Percentiles rank a stretch among this genome's conserved stretches.
Conservation (phyloP, 2,113 vertebrate genomes). For the Psittacara wagleri region DNA sequence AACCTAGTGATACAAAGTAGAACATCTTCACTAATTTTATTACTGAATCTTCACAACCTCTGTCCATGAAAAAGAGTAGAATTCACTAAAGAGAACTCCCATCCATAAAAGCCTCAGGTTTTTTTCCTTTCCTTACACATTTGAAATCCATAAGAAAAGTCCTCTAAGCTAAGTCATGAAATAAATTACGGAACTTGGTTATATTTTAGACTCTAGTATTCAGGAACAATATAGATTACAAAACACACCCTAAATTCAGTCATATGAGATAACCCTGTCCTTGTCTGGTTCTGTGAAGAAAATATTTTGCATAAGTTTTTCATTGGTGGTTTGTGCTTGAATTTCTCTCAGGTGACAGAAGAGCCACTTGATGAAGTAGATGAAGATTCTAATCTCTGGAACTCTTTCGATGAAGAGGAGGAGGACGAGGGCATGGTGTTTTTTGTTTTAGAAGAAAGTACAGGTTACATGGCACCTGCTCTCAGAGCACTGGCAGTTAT, state of each 20-base stretch:
- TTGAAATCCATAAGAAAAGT: neutral
- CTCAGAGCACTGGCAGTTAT: conserved; percentile 88
- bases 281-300: neutral
- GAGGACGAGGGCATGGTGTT: conserved; percentile 87
- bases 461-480: conserved; percentile 95
- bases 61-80: neutral
- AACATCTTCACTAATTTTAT: neutral
- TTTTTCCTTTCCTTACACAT: neutral
- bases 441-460: conserved; percentile 96
- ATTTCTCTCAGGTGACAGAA: conserved; percentile 87
- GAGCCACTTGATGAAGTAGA: conserved; percentile 86
- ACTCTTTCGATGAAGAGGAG: conserved; percentile 87
- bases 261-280: neutral
- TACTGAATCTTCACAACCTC: neutral
- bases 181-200: neutral
- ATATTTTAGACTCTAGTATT: neutral
- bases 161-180: neutral
- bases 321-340: neutral
- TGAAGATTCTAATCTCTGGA: conserved; percentile 85
- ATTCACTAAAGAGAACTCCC: neutral
- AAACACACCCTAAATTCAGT: neutral
- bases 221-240: neutral
- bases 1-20: neutral
- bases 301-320: neutral
- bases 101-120: neutral